phyloP scores from a whole-genome alignment of 2,113 vertebrate genomes.

The Herpetotheres cachinnans region DNA sequence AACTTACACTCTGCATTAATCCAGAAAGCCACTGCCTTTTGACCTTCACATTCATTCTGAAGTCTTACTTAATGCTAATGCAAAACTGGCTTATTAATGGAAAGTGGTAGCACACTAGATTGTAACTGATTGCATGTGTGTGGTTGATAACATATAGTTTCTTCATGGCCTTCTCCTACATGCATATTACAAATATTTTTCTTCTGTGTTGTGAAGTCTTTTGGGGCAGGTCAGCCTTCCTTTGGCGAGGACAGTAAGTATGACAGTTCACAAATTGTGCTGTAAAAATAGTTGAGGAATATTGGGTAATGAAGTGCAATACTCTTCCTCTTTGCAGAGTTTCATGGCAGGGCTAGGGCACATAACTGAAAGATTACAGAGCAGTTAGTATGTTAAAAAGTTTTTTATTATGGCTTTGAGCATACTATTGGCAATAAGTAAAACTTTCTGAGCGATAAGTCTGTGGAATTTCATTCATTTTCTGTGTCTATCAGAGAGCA shows the following conservation, averaged over 20 bases:
- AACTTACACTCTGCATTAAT: background rate
- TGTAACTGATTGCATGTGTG: background rate
- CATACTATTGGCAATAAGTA: background rate
- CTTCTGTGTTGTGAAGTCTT: background rate
- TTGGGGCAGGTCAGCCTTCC: background rate
- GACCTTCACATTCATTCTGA: background rate
- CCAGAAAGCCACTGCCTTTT: background rate
- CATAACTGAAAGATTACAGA: background rate
- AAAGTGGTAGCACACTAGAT: background rate
- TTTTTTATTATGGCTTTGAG: background rate
- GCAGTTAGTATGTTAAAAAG: background rate
- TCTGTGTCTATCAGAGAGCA: background rate
- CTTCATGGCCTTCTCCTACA: background rate
- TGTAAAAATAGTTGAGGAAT: background rate
- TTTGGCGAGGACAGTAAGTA: background rate
- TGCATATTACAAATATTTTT: background rate
- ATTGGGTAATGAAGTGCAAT: background rate
- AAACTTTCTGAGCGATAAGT: background rate
- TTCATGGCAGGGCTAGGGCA: background rate
- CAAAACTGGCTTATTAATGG: background rate
- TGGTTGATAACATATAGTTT: background rate
- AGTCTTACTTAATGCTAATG: background rate
- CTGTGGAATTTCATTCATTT: background rate
- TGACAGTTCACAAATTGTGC: background rate
- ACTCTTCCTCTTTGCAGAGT: background rate